Evolutionary conservation across 2,888 invertebrate species (phyloP), one percentile per base, ranked within the genome.

Genomic region (Leucophenga maculata): DNA sequence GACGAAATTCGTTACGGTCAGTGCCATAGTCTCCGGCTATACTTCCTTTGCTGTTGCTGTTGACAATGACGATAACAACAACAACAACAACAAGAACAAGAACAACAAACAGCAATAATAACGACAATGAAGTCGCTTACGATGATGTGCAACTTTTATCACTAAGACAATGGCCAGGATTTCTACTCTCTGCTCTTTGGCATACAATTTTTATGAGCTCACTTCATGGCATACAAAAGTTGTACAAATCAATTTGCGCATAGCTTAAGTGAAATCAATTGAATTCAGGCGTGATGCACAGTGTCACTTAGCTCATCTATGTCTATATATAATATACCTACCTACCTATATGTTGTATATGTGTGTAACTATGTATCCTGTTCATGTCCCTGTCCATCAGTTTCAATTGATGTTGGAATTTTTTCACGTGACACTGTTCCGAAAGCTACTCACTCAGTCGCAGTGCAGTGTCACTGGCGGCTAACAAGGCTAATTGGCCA

Each of bases 401-500:
- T 46, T 64, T 20, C 62, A 64, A 46, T 48, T 64, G 46, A 44
- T 18, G 22, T 62, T 62, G 14, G 14, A 39, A 60, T 46, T 46
- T 20, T 22, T 62, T 13, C 62, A 20, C 18, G 22, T 64, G 62
- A 64, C 62, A 64, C 46, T 48, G 46, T 64, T 22, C 39, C 46
- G 22, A 57, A 26, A 26, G 31, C 57, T n/a, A 52, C 16, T 18
- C 20, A 3, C 31, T n/a, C 57, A 14, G 57, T 57, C 13, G 13
- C n/a, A n/a, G 32, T 60, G 60, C 31, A 57, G 13, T 50, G 31
- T 16, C 31, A 32, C 77, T 64, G 82, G 14, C 62, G n/a, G 77
- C 84, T 82, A 82, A 83, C 81, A 82, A 82, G 84, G 84, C 84
- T 82, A 83, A 82, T 82, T 82, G 82, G 83, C 80, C 84, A 84